Conservation (phyloP, 2,888 invertebrate genomes). For the Phrixothrix hirtus region DNA sequence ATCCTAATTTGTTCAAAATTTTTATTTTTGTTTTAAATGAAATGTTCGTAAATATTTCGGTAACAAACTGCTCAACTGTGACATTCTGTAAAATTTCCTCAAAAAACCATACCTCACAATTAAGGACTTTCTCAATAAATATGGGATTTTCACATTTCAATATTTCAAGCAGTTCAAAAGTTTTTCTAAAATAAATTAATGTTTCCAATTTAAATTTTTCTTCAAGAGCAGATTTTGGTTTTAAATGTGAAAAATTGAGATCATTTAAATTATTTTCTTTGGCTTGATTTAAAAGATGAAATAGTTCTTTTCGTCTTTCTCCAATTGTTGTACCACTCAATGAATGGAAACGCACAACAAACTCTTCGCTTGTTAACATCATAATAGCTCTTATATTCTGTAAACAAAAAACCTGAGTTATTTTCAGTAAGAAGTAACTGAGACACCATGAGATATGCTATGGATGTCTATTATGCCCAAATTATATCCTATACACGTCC, state of each 20-base stretch:
- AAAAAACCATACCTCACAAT: slow-evolving; percentile 22
- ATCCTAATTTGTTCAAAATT: slow-evolving; percentile 20
- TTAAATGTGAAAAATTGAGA: slow-evolving; percentile 6
- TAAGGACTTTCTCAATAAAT: slow-evolving; percentile 22
- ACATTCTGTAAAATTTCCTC: slow-evolving; percentile 16
- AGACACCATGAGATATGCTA: too few species aligned
- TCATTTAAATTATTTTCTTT: background rate
- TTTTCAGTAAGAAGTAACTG: too few species aligned
- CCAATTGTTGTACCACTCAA: slow-evolving; percentile 14
- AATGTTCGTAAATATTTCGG: slow-evolving; percentile 15
- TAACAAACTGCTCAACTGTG: slow-evolving; percentile 14
- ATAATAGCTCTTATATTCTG: too few species aligned
- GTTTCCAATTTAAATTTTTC: slow-evolving; percentile 26
- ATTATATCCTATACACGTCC: too few species aligned
- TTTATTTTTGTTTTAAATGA: slow-evolving; percentile 23
- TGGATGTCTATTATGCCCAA: too few species aligned
- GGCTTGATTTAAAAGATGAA: slow-evolving; percentile 8
- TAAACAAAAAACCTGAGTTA: too few species aligned
- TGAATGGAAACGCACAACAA: too few species aligned
- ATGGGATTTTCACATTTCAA: slow-evolving; percentile 22
- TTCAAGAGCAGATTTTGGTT: slow-evolving; percentile 14
- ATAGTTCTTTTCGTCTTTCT: slow-evolving; percentile 16
- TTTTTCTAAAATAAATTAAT: slow-evolving; percentile 19
- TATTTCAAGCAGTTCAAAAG: slow-evolving; percentile 19
- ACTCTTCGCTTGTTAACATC: too few species aligned